Conservation (phyloP, 2,888 invertebrate genomes). For the Aphidoletes aphidimyza region DNA sequence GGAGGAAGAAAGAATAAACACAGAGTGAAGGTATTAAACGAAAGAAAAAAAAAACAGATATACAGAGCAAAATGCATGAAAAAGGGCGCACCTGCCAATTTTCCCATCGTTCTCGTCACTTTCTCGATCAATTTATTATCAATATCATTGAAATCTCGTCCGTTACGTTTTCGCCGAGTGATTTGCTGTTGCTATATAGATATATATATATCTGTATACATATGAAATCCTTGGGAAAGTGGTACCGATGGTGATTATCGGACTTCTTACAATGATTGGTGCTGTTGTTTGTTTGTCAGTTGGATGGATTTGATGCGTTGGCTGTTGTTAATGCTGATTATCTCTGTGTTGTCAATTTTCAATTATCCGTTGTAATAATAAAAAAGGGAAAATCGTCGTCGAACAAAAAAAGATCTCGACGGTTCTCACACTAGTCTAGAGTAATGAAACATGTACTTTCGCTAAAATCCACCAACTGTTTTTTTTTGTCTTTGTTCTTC, state of each 20-base stretch:
- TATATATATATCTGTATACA: no score
- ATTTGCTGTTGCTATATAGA: no score
- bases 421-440: no score
- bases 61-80: neutral
- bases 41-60: neutral
- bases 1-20: neutral
- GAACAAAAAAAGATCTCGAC: no score
- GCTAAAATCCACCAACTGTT: no score
- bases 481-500: no score
- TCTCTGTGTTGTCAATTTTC: neutral
- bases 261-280: no score
- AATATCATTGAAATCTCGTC: slow-evolving; percentile 47
- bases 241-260: neutral
- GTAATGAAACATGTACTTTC: no score
- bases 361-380: neutral
- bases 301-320: neutral
- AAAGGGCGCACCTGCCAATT: slow-evolving; percentile 51
- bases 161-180: neutral
- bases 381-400: no score
- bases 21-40: slow-evolving; percentile 30
- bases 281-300: no score
- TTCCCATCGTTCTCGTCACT: slow-evolving; percentile 51
- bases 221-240: slow-evolving; percentile 11
- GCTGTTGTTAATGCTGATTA: neutral
- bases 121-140: slow-evolving; percentile 51